Conservation (phyloP, 1,140 invertebrate genomes). For the Diprion similis region DNA sequence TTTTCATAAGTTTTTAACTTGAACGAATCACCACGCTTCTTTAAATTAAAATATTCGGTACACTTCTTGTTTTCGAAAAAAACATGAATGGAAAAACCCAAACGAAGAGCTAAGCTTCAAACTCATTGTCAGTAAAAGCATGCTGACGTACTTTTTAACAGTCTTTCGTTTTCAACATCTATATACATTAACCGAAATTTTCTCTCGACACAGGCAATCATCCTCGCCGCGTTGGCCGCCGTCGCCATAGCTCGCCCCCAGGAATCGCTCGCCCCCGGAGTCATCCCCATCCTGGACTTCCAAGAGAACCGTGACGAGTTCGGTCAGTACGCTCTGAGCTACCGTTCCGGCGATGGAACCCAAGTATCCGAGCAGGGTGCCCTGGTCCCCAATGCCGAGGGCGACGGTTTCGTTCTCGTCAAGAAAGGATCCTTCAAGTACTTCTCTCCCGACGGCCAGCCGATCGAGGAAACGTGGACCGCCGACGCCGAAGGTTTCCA, state of each 20-base stretch:
- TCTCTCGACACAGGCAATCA: not conserved
- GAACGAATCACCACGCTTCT: not conserved
- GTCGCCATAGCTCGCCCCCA: conserved; percentile 12
- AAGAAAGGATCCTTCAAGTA: conserved; percentile 39
- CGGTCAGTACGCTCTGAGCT: conserved; percentile 54
- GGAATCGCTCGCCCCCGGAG: conserved; percentile 10
- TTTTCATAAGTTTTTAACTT: not conserved
- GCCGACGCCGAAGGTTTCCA: conserved; percentile 32
- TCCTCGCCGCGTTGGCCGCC: conserved; percentile 11
- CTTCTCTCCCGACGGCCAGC: conserved; percentile 50
- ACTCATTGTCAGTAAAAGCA: too few species aligned
- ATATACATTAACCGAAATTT: too few species aligned
- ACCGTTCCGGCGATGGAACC: conserved; percentile 42
- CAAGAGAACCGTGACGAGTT: conserved; percentile 52
- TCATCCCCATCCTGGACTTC: conserved; percentile 33
- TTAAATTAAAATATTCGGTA: too few species aligned
- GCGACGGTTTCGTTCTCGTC: conserved; percentile 25
- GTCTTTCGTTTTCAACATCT: too few species aligned
- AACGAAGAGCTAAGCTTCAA: too few species aligned
- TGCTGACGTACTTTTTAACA: too few species aligned
- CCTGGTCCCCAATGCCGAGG: conserved; percentile 25
- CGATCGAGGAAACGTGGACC: conserved; percentile 32
- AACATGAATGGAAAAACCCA: too few species aligned
- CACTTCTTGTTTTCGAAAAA: too few species aligned
- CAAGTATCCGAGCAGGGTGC: conserved; percentile 28